Base-by-base conservation (phyloP, 2,797 vertebrate species). In the Salarias fasciatus region DNA sequence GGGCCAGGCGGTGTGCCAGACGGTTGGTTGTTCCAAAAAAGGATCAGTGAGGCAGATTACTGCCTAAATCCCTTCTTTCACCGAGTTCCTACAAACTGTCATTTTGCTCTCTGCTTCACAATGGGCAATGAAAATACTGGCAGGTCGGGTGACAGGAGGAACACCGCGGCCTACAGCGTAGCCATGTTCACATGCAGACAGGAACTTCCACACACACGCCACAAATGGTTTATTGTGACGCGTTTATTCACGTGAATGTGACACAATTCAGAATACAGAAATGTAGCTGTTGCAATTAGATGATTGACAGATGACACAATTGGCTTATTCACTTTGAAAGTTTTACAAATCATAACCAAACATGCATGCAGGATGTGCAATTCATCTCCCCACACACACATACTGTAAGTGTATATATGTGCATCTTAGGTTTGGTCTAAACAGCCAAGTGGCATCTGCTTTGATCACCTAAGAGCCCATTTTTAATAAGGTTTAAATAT, bases 41-140 rank as follows among this genome's bases (percentile, higher is more conserved):
- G 77, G 85, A 90, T 90, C 87, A 90, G 72, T 72, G 73, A 66
- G 53, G 75, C 9, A 72, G 84, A 89, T 90, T 88, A 88, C 65
- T 33, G 59, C 55, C 15, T 63, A 85, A 89, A 90, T 87, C 87
- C 80, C 76, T 69, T 70, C 75, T 86, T 87, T 90, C 89, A 90
- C 46, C 6, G 56, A 67, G 69, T 80, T 83, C 59, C 71, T 79
- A 50, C 69, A 76, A 79, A 78, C 84, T 84, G 87, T 85, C 88
- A 86, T 81, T 74, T 86, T 50, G 48, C 65, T 77, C 38, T 77
- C 54, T n/a, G 53, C 68, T 56, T 79, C 30, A 84, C 78, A 84
- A 84, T 56, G 60, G 69, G 53, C 66, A 75, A 36, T 67, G 36
- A 79, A 83, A 87, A 88, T 77, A 82, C 31, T 43, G 72, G 57